phyloP scores from a whole-genome alignment of 2,888 invertebrate genomes.

The Xylophagus ater region DNA sequence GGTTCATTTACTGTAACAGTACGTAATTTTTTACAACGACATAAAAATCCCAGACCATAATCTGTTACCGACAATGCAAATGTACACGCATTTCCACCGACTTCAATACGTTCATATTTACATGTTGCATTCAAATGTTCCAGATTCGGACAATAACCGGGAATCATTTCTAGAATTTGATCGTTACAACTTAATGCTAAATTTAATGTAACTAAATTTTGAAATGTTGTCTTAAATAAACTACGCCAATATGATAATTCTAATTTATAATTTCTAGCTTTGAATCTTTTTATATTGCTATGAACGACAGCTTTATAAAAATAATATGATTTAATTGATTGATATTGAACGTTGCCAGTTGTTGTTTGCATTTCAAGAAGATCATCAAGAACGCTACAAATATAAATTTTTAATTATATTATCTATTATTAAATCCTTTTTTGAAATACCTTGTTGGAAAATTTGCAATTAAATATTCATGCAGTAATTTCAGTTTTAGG shows the following conservation, averaged over 20 bases:
- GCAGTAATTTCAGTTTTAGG: slow-evolving; percentile 5
- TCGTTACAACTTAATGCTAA: slow-evolving; percentile 19
- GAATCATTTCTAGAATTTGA: slow-evolving; percentile 17
- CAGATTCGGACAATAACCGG: slow-evolving; percentile 16
- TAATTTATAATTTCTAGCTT: slow-evolving; percentile 15
- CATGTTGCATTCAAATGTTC: slow-evolving; percentile 19
- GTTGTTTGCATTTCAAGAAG: slow-evolving; percentile 12
- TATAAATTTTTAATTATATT: neutral
- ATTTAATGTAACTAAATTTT: slow-evolving; percentile 16
- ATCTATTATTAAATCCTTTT: neutral
- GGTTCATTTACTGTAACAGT: slow-evolving; percentile 19
- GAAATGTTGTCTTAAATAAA: slow-evolving; percentile 15
- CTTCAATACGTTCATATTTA: slow-evolving; percentile 15
- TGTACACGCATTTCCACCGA: slow-evolving; percentile 17
- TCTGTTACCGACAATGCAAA: slow-evolving; percentile 18
- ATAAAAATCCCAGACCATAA: slow-evolving; percentile 15
- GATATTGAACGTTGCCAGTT: slow-evolving; percentile 7
- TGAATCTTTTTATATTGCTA: slow-evolving; percentile 11
- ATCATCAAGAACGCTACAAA: slow-evolving; percentile 16
- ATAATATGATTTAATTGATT: slow-evolving; percentile 15
- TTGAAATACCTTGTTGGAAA: slow-evolving; percentile 11
- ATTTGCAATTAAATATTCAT: slow-evolving; percentile 10
- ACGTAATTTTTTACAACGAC: slow-evolving; percentile 15
- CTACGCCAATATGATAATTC: slow-evolving; percentile 14
- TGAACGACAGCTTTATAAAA: slow-evolving; percentile 15